Evolutionary conservation across 2,113 vertebrate genomes (phyloP), one percentile per base, ranked within the genome.

Genomic region (Platichthys stellatus): DNA sequence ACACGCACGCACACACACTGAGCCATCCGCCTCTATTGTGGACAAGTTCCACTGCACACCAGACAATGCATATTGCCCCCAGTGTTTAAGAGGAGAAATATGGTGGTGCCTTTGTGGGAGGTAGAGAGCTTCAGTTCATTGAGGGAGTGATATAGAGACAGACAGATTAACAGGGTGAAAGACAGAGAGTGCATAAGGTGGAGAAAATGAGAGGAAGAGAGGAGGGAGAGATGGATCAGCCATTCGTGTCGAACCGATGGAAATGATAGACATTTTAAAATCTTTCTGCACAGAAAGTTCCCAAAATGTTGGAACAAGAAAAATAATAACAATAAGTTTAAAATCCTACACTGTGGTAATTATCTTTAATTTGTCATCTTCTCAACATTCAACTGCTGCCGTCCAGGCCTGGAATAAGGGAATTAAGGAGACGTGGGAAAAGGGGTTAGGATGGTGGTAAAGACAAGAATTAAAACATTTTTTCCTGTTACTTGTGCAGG

Each of bases 41-140:
- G 77, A 51, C 67, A 40, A 82, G 86, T 83, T 91, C 84, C 89
- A 88, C 84, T 69, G 86, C 84, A 72, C 28, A 64, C 11, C 69
- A 77, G 84, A 93, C 91, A 93, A 92, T 90, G 82, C 77, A 59
- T 74, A 77, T 78, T 80, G 85, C 82, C 78, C 61, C 82, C 69
- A n/a, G 81, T 76, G 85, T 91, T 90, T 89, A 90, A 90, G 90
- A 88, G 86, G 78, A 92, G 89, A 92, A 93, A 93, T 92, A 93
- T 87, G 91, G 91, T 89, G 83, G 57, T 80, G 91, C 91, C 90
- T 92, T 91, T 92, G 91, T 91, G 92, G 91, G 91, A 89, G 90
- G 88, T 88, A 89, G 86, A 90, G 90, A 85, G 87, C 81, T 79
- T 84, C 82, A 93, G 86, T 93, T 93, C 92, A 93, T 92, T 88